Conservation (phyloP, 2,888 invertebrate species). For the Mesodorylaimus sp. region DNA sequence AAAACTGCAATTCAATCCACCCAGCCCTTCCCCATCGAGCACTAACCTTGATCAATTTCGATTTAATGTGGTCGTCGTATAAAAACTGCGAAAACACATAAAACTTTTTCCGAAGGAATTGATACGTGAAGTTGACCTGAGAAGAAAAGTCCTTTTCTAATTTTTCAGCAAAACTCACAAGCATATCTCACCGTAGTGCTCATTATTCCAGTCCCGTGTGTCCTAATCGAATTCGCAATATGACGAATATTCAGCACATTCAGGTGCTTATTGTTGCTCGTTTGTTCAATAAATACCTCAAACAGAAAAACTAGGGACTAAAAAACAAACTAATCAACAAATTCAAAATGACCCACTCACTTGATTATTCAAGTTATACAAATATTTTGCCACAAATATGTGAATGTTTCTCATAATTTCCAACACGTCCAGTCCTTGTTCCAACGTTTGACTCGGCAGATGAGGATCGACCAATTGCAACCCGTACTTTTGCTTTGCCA, state of each 20-base stretch:
- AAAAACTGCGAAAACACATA: slow-evolving; percentile 87
- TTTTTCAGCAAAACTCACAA: slow-evolving; percentile 9
- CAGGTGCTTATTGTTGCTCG: slow-evolving; percentile 73
- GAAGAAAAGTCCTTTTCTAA: slow-evolving; percentile 7
- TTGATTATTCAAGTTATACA: slow-evolving; percentile 88
- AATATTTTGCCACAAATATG: slow-evolving; percentile 73
- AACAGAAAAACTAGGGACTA: slow-evolving; percentile 11
- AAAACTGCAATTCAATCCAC: no score
- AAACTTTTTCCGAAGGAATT: slow-evolving; percentile 77
- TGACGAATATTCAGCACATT: slow-evolving; percentile 87
- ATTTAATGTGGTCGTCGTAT: slow-evolving; percentile 92
- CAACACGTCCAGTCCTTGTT: slow-evolving; percentile 85
- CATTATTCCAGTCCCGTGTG: slow-evolving; percentile 88
- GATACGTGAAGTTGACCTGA: slow-evolving; percentile 41
- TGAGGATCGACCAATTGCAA: slow-evolving; percentile 70
- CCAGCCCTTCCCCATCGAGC: no score
- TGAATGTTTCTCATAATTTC: slow-evolving; percentile 93
- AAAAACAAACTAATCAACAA: background rate
- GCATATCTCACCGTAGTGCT: slow-evolving; percentile 58
- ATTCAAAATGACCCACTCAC: slow-evolving; percentile 18
- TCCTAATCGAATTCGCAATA: slow-evolving; percentile 84
- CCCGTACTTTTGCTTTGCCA: slow-evolving; percentile 44
- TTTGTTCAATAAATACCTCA: slow-evolving; percentile 67
- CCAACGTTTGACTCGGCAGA: slow-evolving; percentile 82
- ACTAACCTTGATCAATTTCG: slow-evolving; percentile 67